Conservation (phyloP, 2,797 vertebrate genomes). For the Fistularia tabacaria region DNA sequence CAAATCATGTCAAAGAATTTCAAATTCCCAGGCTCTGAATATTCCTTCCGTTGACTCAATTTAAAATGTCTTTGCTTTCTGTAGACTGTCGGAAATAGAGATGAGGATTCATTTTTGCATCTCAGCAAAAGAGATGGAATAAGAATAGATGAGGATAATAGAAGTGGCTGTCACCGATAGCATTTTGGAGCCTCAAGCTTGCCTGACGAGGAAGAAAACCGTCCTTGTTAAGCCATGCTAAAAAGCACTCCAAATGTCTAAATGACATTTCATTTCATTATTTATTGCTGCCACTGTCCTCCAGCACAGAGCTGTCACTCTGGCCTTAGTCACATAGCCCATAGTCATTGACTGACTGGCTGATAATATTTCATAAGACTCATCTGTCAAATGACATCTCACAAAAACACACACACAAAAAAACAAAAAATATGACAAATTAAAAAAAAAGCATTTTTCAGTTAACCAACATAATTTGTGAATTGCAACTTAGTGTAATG, state of each 20-base stretch:
- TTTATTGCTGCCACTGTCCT: slow-evolving; percentile 43
- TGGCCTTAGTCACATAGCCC: slow-evolving; percentile 6
- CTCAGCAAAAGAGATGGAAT: slow-evolving; percentile 33
- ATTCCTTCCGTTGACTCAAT: too few relatives aligned
- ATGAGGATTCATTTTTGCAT: slow-evolving; percentile 15
- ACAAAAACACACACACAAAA: not conserved
- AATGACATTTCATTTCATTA: slow-evolving; percentile 53
- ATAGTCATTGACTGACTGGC: slow-evolving; percentile 40
- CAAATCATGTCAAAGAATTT: too few relatives aligned
- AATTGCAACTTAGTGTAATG: too few relatives aligned
- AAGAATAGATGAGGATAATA: slow-evolving; percentile 30
- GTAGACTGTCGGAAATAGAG: too few relatives aligned
- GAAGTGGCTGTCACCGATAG: slow-evolving; percentile 30
- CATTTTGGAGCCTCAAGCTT: slow-evolving; percentile 26
- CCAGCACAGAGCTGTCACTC: slow-evolving; percentile 46
- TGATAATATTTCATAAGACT: slow-evolving; percentile 39
- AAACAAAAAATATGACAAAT: not conserved
- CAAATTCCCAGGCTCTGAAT: too few relatives aligned
- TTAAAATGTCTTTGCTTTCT: too few relatives aligned
- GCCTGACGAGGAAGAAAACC: slow-evolving; percentile 17
- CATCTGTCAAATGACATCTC: too few relatives aligned
- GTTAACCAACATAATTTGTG: too few relatives aligned
- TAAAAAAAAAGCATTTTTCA: not conserved
- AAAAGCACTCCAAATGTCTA: slow-evolving; percentile 46
- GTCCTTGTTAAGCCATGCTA: slow-evolving; percentile 49